Evolutionary conservation across 2,797 vertebrate genomes (phyloP).

Genomic region (Ficedula albicollis): DNA sequence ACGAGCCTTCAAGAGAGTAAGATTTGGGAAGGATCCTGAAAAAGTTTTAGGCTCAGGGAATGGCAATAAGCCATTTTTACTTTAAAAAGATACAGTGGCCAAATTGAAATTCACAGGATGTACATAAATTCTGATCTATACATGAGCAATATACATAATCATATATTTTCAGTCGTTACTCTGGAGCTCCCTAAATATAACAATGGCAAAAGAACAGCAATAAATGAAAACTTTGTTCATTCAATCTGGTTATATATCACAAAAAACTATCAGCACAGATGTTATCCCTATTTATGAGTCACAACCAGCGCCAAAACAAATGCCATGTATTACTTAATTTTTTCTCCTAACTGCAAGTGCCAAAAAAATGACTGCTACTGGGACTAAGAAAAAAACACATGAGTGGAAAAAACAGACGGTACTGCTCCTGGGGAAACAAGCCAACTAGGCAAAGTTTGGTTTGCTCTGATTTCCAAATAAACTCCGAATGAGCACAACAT

Average conservation of each 20-base stretch:
- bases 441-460: background rate
- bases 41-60: conserved; percentile 19
- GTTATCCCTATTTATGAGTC: conserved; percentile 36
- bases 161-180: background rate
- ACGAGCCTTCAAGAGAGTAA: background rate
- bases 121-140: background rate
- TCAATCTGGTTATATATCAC: background rate
- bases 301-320: conserved; percentile 38
- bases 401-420: background rate
- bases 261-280: conserved; percentile 48
- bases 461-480: background rate
- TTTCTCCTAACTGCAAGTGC: background rate
- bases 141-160: background rate
- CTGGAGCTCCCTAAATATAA: conserved; percentile 36
- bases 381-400: background rate
- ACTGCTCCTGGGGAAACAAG: background rate
- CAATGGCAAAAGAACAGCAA: conserved; percentile 30
- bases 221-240: conserved; percentile 22
- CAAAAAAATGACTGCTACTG: background rate
- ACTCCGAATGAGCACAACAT: accelerated
- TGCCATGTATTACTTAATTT: conserved; percentile 18
- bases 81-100: background rate
- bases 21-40: background rate
- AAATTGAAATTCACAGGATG: conserved; percentile 23
- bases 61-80: background rate